Percentiles rank a stretch among this genome's conserved stretches.
phyloP scores from a whole-genome alignment of 92 coral and sea anemone species.

The Metridium senile region DNA sequence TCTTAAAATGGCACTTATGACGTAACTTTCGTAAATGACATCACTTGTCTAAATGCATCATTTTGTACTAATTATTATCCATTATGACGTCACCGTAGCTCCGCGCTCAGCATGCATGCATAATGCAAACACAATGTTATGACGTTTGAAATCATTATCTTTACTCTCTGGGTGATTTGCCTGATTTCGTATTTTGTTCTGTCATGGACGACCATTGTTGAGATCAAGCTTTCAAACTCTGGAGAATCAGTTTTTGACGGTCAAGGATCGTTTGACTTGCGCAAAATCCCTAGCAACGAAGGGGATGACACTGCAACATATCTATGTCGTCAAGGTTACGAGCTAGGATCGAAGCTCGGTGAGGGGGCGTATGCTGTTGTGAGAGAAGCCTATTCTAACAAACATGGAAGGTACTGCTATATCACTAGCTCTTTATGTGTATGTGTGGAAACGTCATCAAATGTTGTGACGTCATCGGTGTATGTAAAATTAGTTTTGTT shows the following conservation, averaged over 20 bases:
- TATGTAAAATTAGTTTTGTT: too few species aligned
- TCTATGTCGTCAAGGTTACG: slow-evolving; percentile 57
- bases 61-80: too few species aligned
- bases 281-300: slow-evolving; percentile 41
- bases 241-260: not conserved
- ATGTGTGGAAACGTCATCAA: slow-evolving; percentile 18
- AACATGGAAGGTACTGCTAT: slow-evolving; percentile 30
- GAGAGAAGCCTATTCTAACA: slow-evolving; percentile 66
- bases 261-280: slow-evolving; percentile 38
- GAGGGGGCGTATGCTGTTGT: slow-evolving; percentile 79
- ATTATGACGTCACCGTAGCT: slow-evolving; percentile 10
- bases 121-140: slow-evolving; percentile 12
- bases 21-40: too few species aligned
- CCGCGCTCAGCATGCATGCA: not conserved
- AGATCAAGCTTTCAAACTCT: slow-evolving; percentile 7
- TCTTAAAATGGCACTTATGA: too few species aligned
- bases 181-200: slow-evolving; percentile 5
- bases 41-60: not conserved
- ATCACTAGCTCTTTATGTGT: not conserved
- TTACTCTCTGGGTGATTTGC: slow-evolving; percentile 31
- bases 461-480: too few species aligned
- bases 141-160: slow-evolving; percentile 20
- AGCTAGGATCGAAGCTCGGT: slow-evolving; percentile 68
- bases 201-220: slow-evolving; percentile 19
- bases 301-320: slow-evolving; percentile 46